Conservation (phyloP, 2,888 invertebrate species). For the Leucoptera coffeella region DNA sequence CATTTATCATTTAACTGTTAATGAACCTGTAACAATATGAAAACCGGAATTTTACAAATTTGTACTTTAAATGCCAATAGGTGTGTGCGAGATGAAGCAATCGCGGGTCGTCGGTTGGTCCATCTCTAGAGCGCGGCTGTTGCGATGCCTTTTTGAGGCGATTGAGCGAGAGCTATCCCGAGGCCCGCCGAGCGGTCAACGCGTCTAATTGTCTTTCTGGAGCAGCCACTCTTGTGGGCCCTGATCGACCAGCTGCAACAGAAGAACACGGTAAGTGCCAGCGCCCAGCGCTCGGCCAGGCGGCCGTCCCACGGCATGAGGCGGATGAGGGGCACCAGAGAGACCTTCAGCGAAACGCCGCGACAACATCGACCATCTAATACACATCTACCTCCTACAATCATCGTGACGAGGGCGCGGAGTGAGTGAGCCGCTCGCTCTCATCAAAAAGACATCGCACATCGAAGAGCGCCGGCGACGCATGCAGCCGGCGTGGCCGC, state of each 20-base stretch:
- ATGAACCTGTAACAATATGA: constrained; percentile 53
- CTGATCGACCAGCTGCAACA: constrained; percentile 55
- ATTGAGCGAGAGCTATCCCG: constrained; percentile 11
- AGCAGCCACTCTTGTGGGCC: constrained; percentile 53
- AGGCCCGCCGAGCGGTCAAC: constrained; percentile 31
- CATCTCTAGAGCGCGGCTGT: constrained; percentile 43
- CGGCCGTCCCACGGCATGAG: constrained; percentile 10
- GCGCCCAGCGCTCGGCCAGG: too few species aligned
- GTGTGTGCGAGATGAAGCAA: constrained; percentile 45
- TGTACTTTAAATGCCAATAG: constrained; percentile 54
- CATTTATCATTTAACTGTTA: constrained; percentile 47
- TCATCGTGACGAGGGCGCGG: background rate
- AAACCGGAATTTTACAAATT: constrained; percentile 52
- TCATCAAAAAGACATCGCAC: constrained; percentile 51
- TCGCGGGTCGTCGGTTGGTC: constrained; percentile 27
- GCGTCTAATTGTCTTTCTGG: constrained; percentile 53
- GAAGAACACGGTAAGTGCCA: constrained; percentile 51
- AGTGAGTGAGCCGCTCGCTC: constrained; percentile 14
- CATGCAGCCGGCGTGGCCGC: constrained; percentile 31
- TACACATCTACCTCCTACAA: too few species aligned
- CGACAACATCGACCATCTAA: constrained; percentile 27
- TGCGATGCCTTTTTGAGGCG: constrained; percentile 52
- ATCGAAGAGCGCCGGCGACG: constrained; percentile 25
- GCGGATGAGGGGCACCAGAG: constrained; percentile 28
- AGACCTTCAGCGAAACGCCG: constrained; percentile 50